A percentile compares a stretch with the other conserved stretches of the same genome.
Evolutionary conservation across 64 coral and sea anemone species (phyloP).

Genomic region (Exaiptasia diaphana): DNA sequence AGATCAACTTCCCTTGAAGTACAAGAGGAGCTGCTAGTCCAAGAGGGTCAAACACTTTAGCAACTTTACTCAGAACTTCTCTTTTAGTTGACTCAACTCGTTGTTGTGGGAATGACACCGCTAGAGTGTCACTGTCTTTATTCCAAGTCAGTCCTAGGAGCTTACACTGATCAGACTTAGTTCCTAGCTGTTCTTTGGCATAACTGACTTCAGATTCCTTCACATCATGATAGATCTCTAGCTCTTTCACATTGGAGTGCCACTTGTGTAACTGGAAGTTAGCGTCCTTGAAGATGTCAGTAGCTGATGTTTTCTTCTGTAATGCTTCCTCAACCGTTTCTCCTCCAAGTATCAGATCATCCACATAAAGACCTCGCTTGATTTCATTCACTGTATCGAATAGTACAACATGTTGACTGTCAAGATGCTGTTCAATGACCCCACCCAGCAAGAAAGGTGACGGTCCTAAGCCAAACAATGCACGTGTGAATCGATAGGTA

Average conservation of each 20-base stretch:
- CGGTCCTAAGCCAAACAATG: slow-evolving; percentile 41
- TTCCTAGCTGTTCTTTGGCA: slow-evolving; percentile 19
- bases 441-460: slow-evolving; percentile 60
- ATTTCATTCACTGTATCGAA: slow-evolving; percentile 30
- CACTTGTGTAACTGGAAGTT: slow-evolving; percentile 57
- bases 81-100: neutral
- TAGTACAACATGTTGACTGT: slow-evolving; percentile 28
- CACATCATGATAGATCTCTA: slow-evolving; percentile 11
- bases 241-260: slow-evolving; percentile 52
- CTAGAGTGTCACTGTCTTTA: slow-evolving; percentile 1
- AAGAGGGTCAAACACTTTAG: slow-evolving; percentile 31
- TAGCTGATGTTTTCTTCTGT: slow-evolving; percentile 42
- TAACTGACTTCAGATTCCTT: neutral
- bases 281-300: slow-evolving; percentile 49
- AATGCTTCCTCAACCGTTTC: slow-evolving; percentile 26
- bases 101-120: neutral
- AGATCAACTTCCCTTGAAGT: slow-evolving; percentile 20
- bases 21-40: neutral
- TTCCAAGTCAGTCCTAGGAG: slow-evolving; percentile 3
- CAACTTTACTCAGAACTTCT: slow-evolving; percentile 8
- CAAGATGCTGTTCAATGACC: slow-evolving; percentile 57
- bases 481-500: slow-evolving; percentile 38
- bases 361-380: slow-evolving; percentile 46
- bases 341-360: slow-evolving; percentile 53
- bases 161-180: neutral